Percentiles rank a stretch among this genome's conserved stretches.
These are phyloP conservation scores for Torymus tubicola DNA, from an alignment of 2,888 invertebrate species.

Conservation along the genomic window DNA sequence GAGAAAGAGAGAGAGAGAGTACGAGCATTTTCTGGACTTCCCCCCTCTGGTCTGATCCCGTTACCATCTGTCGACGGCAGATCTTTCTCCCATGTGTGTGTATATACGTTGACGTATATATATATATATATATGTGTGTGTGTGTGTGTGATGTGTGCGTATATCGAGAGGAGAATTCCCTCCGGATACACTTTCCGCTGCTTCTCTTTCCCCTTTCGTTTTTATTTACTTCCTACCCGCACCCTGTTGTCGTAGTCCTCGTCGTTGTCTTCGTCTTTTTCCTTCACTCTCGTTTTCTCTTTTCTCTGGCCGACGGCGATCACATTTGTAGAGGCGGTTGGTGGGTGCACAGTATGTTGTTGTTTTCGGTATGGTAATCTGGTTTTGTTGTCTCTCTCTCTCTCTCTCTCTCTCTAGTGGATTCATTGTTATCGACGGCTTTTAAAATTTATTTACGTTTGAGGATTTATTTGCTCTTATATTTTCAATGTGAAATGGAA, in stretches of 20 bases:
- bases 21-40: constrained; percentile 24
- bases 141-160: neutral
- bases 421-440: no score
- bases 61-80: constrained; percentile 38
- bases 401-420: no score
- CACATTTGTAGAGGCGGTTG: no score
- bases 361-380: no score
- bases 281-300: neutral
- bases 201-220: neutral
- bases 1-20: neutral
- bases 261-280: neutral
- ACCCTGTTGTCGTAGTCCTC: no score
- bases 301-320: neutral
- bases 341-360: no score
- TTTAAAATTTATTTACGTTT: no score
- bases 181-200: constrained; percentile 11
- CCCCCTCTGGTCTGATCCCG: constrained; percentile 19
- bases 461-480: no score
- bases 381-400: no score
- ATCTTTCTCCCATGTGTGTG: neutral
- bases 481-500: no score
- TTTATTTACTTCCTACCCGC: constrained; percentile 31
- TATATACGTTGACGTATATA: no score
- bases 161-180: constrained; percentile 25
- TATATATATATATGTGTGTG: no score